Base-by-base conservation (phyloP, 2,797 vertebrate genomes). In the Melopsittacus undulatus region DNA sequence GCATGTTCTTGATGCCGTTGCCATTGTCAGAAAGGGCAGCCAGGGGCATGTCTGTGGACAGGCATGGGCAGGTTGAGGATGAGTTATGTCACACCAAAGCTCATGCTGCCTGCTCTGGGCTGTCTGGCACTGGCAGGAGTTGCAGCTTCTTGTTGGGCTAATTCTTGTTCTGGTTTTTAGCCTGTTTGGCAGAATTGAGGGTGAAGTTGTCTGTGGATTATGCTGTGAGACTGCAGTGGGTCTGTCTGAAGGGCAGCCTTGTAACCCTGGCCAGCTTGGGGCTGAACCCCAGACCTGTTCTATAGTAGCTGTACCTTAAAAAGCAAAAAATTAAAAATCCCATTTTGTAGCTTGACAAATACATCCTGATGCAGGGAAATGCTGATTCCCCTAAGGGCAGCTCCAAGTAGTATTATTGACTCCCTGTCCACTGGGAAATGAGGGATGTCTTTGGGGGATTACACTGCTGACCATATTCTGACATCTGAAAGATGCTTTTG, bases 41-140 rank as follows among this genome's bases (percentile, higher is more conserved):
- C 2, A 67, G 34, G 11, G 51, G 9, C 4, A 3, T 0, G 0
- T 40, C 45, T 7, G 9, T 80, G 38, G 54, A 24, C 34, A 7
- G 52, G 9, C 14, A 8, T 13, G 69, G 74, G n/a, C 11, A 24
- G 0, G 2, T 21, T 38, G 18, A 54, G 64, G 36, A 66, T 1
- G n/a, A 61, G 24, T 79, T n/a, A 10, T 45, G 38, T 67, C 43
- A 11, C 17, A 19, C 2, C 4, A 27, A 54, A 49, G 36, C 36
- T 81, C 3, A 1, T 46, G 27, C 9, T 46, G 23, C 4, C 30
- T 56, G 54, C 56, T 82, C 30, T 11, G 46, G 49, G 30, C 56
- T 84, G 12, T 38, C 17, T 85, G 68, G 23, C 38, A 15, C 24
- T 74, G 80, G 26, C 61, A 67, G 69, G 61, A 83, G 16, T 23